phyloP scores from a whole-genome alignment of 2,888 invertebrate species.

The Brachypterus glaber region DNA sequence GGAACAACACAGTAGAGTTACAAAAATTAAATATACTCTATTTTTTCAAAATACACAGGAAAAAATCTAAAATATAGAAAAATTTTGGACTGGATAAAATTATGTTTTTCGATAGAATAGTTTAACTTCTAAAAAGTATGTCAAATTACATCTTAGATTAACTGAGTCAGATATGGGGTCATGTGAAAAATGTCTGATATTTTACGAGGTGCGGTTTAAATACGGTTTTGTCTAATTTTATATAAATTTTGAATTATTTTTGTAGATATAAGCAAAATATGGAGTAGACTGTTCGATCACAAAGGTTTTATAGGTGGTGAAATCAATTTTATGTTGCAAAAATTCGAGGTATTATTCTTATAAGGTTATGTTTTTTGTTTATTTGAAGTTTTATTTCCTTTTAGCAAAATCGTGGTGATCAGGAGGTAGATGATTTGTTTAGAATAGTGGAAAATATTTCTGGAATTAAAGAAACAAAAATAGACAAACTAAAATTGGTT shows the following conservation, averaged over 20 bases:
- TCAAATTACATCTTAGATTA: too few relatives aligned
- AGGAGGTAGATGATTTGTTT: slow-evolving; percentile 72
- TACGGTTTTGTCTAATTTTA: slow-evolving; percentile 10
- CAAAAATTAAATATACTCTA: too few relatives aligned
- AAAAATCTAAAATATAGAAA: slow-evolving; percentile 8
- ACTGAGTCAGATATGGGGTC: slow-evolving; percentile 1
- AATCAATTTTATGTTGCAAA: slow-evolving; percentile 70
- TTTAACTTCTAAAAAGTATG: too few relatives aligned
- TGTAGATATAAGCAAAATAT: slow-evolving; percentile 73
- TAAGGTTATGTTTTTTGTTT: slow-evolving; percentile 21
- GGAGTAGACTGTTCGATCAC: slow-evolving; percentile 79
- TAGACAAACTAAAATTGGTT: slow-evolving; percentile 56
- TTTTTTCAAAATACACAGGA: slow-evolving; percentile 9
- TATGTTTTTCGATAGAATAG: too few relatives aligned
- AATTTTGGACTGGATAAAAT: too few relatives aligned
- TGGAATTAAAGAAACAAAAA: slow-evolving; percentile 65
- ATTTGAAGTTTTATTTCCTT: slow-evolving; percentile 19
- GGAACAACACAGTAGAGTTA: too few relatives aligned
- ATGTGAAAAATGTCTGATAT: slow-evolving; percentile 32
- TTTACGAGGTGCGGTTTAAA: slow-evolving; percentile 32
- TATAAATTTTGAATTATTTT: slow-evolving; percentile 17
- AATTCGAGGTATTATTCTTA: slow-evolving; percentile 63
- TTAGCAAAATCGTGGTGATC: slow-evolving; percentile 67
- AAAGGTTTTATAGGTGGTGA: slow-evolving; percentile 78
- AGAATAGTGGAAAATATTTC: slow-evolving; percentile 65